These are phyloP conservation scores for Cichladusa arquata DNA, from an alignment of 2,113 vertebrate species.

Conservation along the genomic window DNA sequence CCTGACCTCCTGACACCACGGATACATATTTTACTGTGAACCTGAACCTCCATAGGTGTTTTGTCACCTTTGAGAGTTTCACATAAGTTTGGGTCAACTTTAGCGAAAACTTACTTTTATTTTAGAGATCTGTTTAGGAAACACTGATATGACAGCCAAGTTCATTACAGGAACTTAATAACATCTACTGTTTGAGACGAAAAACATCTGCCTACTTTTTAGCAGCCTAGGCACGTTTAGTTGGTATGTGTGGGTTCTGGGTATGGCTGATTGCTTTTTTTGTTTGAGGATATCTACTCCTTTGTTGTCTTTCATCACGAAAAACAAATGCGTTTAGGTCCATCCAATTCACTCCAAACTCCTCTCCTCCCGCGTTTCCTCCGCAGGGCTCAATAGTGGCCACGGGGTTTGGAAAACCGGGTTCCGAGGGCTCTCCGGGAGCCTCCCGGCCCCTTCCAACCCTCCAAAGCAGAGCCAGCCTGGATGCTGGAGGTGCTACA, in stretches of 20 bases:
- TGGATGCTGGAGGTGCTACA: background rate
- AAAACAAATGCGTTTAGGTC: background rate
- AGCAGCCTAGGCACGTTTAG: background rate
- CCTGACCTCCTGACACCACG: slow-evolving; percentile 11
- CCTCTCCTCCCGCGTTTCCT: background rate
- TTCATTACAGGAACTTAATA: background rate
- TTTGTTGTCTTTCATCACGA: background rate
- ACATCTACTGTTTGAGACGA: background rate
- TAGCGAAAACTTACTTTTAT: background rate
- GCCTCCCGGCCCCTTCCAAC: background rate
- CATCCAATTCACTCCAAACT: background rate
- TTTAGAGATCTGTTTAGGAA: background rate
- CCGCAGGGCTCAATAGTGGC: background rate
- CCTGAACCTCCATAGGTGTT: background rate
- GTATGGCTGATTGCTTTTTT: background rate
- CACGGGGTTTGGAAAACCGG: rapidly evolving
- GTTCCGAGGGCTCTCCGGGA: background rate
- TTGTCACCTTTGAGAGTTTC: background rate
- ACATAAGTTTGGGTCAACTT: background rate
- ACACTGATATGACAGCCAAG: background rate
- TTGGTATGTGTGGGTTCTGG: background rate
- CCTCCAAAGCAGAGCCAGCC: background rate
- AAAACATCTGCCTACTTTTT: background rate
- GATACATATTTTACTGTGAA: background rate
- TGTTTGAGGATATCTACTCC: background rate